Base-by-base conservation (phyloP, 1,140 invertebrate genomes). In the Diachasma alloeum region DNA sequence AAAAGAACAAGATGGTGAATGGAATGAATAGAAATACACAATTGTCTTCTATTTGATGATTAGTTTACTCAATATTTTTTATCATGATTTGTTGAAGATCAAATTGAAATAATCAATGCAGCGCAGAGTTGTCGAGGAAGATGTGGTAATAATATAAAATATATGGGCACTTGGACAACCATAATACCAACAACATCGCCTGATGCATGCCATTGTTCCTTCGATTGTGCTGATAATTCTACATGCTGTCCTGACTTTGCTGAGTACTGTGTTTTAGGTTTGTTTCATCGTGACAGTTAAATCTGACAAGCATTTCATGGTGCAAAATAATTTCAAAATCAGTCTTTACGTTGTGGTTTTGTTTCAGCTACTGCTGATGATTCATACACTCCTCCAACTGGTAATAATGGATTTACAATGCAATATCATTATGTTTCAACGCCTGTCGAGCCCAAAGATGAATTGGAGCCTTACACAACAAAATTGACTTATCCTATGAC, bases 201-300 rank as follows among this genome's bases (percentile, higher is more conserved):
- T 13, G 86, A 85, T 11, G 77, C 76, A 17, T 91, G 90, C 79
- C 84, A 87, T 26, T 91, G 90, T 69, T 87, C 85, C 36, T 15
- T 86, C 22, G 86, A 89, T 70, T 91, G 90, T 75, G 83, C 85
- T 0, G 84, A 89, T 15, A 85, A 84, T 46, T 87, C 84, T 0
- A 82, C 84, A 0, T 91, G 90, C 70, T 91, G 90, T 75, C 86
- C 87, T 4, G 90, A 91, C 83, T 91, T 87, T 74, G 83, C 83
- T 13, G 85, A 87, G 68, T 89, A 88, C 48, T 91, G 90, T 44
- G 72, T 88, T 42, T 81, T 85, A 31, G 86, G 90, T 91, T 37
- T 80, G 82, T 75, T 72, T 73, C 37, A 19, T 15, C n/a, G n/a
- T n/a, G n/a, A 17, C 15, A 5, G n/a, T 0, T 31, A 8, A 56